Evolutionary conservation across 2,888 invertebrate species (phyloP).

Genomic region (Limenitis camilla): DNA sequence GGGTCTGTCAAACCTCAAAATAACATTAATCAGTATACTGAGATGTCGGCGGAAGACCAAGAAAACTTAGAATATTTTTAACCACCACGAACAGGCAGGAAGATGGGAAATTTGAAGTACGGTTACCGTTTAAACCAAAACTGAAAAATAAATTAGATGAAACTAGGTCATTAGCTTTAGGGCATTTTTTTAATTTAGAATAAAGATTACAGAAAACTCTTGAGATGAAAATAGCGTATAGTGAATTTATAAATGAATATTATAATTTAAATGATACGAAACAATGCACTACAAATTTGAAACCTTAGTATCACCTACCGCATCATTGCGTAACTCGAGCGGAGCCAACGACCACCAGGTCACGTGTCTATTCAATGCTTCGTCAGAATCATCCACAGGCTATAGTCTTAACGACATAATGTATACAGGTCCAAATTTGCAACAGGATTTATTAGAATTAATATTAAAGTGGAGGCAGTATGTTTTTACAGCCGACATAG

Average conservation of each 20-base stretch:
- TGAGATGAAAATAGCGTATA: too few relatives aligned
- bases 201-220: too few relatives aligned
- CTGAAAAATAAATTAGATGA: neutral
- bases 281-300: too few relatives aligned
- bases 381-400: conserved; percentile 17
- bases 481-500: neutral
- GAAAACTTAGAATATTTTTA: conserved; percentile 1
- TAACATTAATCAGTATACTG: conserved; percentile 1
- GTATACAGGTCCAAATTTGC: conserved; percentile 22
- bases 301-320: neutral
- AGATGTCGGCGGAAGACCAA: conserved; percentile 10
- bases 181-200: neutral
- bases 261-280: too few relatives aligned
- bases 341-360: conserved; percentile 5
- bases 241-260: too few relatives aligned
- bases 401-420: conserved; percentile 26
- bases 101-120: neutral
- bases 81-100: neutral
- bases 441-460: neutral
- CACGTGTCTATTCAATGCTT: conserved; percentile 26
- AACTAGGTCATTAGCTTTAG: neutral
- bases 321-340: neutral
- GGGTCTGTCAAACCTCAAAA: too few relatives aligned
- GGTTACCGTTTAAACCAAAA: neutral
- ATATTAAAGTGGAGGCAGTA: neutral